These are phyloP conservation scores for Epinotia nisella DNA, from an alignment of 2,888 invertebrate genomes.

Conservation along the genomic window DNA sequence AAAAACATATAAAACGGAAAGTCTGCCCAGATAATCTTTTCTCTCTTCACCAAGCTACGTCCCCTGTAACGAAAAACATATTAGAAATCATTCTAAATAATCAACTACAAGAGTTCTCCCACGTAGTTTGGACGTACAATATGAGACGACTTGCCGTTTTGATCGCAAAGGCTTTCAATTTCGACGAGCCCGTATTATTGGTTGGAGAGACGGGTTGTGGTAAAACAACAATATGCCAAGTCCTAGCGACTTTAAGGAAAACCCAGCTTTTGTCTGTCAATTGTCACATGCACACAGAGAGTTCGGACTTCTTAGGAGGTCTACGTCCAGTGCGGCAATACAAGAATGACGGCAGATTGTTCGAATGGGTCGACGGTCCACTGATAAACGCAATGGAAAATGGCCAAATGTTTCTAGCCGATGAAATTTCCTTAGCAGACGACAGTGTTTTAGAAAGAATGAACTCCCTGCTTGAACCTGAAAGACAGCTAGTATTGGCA, in stretches of 20 bases:
- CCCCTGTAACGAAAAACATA: constrained; percentile 90
- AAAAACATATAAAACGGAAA: constrained; percentile 91
- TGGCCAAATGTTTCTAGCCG: constrained; percentile 96
- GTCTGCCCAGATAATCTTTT: constrained; percentile 90
- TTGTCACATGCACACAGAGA: constrained; percentile 99
- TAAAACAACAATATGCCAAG: constrained; percentile 97
- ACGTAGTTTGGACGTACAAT: constrained; percentile 97
- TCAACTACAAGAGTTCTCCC: constrained; percentile 85
- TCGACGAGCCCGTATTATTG: constrained; percentile 96
- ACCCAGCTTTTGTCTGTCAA: constrained; percentile 92
- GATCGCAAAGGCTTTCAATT: constrained; percentile 93
- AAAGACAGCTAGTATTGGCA: constrained; percentile 94
- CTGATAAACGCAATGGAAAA: constrained; percentile 95
- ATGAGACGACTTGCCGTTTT: constrained; percentile 93
- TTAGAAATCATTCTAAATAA: constrained; percentile 87
- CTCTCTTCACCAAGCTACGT: constrained; percentile 87
- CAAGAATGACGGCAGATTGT: constrained; percentile 87
- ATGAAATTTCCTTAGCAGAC: constrained; percentile 99
- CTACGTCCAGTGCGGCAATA: constrained; percentile 93
- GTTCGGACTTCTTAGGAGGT: constrained; percentile 98
- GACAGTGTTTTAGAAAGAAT: constrained; percentile 98
- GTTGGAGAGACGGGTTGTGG: constrained; percentile 99
- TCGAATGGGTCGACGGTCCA: constrained; percentile 99
- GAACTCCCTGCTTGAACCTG: constrained; percentile 97
- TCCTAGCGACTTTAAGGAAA: constrained; percentile 89